Base-by-base conservation (phyloP, 1,140 invertebrate genomes). In the Hyposmocoma kahamanoa region DNA sequence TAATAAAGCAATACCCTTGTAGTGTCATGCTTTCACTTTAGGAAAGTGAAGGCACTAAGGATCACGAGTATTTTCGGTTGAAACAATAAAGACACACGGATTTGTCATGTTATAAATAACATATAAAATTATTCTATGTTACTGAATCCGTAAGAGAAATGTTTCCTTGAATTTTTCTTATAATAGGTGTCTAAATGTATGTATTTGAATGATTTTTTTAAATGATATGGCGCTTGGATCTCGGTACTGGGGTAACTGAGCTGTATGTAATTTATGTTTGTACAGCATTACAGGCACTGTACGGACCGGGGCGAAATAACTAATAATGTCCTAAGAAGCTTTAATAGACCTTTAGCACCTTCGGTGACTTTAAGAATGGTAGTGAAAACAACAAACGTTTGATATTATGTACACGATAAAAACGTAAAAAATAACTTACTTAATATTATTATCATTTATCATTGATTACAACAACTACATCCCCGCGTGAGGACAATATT, bases 351-450 rank as follows among this genome's bases (percentile, higher is more conserved):
- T 72, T 79, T 85, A 85, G 82, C 80, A 85, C 82, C 82, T 71
- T 79, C 68, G 74, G 75, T 81, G 79, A 67, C 73, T 70, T 75
- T 67, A 77, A 77, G 53, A 72, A 71, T 60, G 79, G 71, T 64
- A 75, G 54, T 80, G 76, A 73, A 81, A 78, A 80, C 73, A 84
- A 83, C 75, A 75, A 81, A 81, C 71, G 75, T 67, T 75, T 70
- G 67, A 68, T 72, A 75, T 85, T 36, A 80, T 86, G 76, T 79
- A 81, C 78, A 83, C 72, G 67, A 76, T 86, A 86, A 77, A 85
- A 85, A 85, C 79, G 82, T 85, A 83, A 85, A 84, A 85, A 85
- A 85, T 84, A 85, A 85, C 82, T 84, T 85, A 85, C 79, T 85
- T 85, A 83, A 84, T 81, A 85, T 85, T 85, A 85, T 83, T 83